Evolutionary conservation across 2,888 invertebrate species (phyloP).

Genomic region (Euzophera pinguis): DNA sequence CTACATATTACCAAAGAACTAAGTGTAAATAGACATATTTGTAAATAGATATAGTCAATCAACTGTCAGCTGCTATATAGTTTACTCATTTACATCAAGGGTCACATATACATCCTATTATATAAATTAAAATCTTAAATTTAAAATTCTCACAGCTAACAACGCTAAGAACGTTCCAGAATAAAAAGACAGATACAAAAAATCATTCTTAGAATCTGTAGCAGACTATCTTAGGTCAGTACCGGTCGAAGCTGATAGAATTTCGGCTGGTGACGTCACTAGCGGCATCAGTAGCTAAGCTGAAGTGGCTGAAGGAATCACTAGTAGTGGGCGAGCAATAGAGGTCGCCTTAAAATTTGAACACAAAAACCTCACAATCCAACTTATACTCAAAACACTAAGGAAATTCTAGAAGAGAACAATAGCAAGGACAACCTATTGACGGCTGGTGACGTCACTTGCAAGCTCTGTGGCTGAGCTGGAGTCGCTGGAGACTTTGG

Average conservation of each 20-base stretch:
- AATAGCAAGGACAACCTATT: neutral
- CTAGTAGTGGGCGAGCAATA: too few relatives aligned
- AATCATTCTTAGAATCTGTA: conserved; percentile 31
- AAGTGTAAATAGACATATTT: too few relatives aligned
- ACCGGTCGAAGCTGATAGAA: too few relatives aligned
- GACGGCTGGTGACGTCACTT: conserved; percentile 68
- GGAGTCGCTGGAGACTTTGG: conserved; percentile 30
- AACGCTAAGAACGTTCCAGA: neutral
- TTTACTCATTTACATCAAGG: too few relatives aligned
- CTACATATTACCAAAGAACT: too few relatives aligned
- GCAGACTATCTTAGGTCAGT: conserved; percentile 34
- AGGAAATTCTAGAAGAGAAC: neutral
- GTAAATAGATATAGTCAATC: too few relatives aligned
- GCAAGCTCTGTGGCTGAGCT: conserved; percentile 64
- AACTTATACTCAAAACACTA: neutral
- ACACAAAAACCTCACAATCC: neutral
- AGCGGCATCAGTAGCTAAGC: too few relatives aligned
- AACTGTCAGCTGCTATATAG: too few relatives aligned
- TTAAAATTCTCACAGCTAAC: too few relatives aligned
- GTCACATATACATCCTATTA: too few relatives aligned
- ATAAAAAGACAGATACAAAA: neutral
- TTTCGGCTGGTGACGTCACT: too few relatives aligned
- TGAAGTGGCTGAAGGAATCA: conserved; percentile 25
- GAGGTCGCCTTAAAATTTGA: neutral
- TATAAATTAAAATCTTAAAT: too few relatives aligned